These are phyloP conservation scores for Lysandra bellargus DNA, from an alignment of 2,888 invertebrate genomes.

Conservation along the genomic window DNA sequence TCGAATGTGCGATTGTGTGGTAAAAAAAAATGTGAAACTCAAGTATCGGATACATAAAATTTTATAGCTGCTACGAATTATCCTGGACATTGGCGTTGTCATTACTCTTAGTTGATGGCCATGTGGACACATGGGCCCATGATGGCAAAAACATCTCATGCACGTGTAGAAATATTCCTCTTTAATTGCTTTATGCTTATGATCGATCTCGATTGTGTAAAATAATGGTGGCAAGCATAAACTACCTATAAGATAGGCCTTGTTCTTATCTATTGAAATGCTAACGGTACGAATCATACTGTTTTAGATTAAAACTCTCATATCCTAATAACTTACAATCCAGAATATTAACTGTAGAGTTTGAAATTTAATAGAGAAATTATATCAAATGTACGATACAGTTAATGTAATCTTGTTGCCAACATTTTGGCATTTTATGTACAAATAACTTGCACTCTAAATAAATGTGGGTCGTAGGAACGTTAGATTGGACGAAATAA, in stretches of 20 bases:
- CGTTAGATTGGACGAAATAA: constrained; percentile 1
- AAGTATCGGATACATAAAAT: background rate
- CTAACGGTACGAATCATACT: background rate
- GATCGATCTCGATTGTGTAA: background rate
- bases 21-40: background rate
- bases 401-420: constrained; percentile 20
- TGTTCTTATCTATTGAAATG: background rate
- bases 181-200: background rate
- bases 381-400: background rate
- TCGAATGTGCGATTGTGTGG: constrained; percentile 5
- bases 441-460: constrained; percentile 27
- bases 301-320: background rate
- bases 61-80: background rate
- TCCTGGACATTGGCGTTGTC: background rate
- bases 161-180: background rate
- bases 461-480: constrained; percentile 16
- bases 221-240: background rate
- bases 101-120: background rate
- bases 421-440: constrained; percentile 23
- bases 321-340: background rate
- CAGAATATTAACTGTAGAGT: background rate
- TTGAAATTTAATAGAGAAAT: background rate
- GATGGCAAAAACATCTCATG: background rate
- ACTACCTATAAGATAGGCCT: background rate
- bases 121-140: background rate